Percentiles rank a stretch among this genome's conserved stretches.
Evolutionary conservation across 2,888 invertebrate genomes (phyloP).

Genomic region (Leucophenga maculata): DNA sequence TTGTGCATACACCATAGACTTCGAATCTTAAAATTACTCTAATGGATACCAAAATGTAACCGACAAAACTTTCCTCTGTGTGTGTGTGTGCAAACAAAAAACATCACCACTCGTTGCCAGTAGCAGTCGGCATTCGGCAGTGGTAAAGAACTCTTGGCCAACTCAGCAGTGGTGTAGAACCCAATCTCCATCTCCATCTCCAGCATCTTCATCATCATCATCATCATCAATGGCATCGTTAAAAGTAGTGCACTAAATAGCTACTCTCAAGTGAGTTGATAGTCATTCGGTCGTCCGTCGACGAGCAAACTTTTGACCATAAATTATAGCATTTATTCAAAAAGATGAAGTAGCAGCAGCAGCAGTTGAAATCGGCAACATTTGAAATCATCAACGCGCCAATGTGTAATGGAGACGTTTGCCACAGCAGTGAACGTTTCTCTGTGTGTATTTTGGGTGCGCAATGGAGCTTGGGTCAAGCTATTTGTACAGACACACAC

Average conservation of each 20-base stretch:
- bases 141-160: neutral
- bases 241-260: conserved; percentile 49
- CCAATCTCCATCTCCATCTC: neutral
- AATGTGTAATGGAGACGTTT: conserved; percentile 18
- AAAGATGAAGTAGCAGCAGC: conserved; percentile 33
- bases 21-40: conserved; percentile 60
- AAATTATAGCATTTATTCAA: conserved; percentile 66
- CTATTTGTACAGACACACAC: neutral
- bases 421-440: conserved; percentile 28
- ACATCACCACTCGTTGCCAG: conserved; percentile 28
- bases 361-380: conserved; percentile 24
- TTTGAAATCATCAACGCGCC: neutral
- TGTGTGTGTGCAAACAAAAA: conserved; percentile 37
- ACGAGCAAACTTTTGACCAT: conserved; percentile 60
- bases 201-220: conserved; percentile 1
- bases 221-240: conserved; percentile 23
- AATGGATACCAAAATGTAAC: conserved; percentile 64
- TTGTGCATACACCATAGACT: conserved; percentile 37
- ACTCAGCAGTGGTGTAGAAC: neutral
- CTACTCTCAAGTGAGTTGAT: conserved; percentile 55
- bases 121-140: conserved; percentile 21
- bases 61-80: conserved; percentile 57
- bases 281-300: conserved; percentile 8
- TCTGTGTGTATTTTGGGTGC: neutral
- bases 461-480: conserved; percentile 8